These are phyloP conservation scores for Matsumurasca onukii DNA, from an alignment of 1,140 invertebrate species.

Conservation along the genomic window DNA sequence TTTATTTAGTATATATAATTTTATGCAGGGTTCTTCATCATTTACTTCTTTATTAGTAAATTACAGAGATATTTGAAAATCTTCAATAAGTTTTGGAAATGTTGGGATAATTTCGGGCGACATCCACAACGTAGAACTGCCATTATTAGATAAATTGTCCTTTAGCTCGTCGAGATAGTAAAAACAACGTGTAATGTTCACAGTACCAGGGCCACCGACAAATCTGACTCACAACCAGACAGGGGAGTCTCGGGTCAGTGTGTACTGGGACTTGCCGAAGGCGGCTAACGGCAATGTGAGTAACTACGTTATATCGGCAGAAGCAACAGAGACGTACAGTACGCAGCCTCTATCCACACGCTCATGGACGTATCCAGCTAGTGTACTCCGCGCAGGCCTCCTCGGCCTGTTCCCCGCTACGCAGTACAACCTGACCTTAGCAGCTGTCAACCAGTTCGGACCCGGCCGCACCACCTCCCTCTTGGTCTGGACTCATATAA, in stretches of 20 bases:
- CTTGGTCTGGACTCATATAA: conserved; percentile 11
- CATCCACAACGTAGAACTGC: not conserved
- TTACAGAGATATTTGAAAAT: not conserved
- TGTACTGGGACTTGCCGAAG: not conserved
- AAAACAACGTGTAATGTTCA: not conserved
- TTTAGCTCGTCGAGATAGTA: not conserved
- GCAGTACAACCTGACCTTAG: not conserved
- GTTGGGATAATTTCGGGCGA: not conserved
- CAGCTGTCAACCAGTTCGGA: not conserved
- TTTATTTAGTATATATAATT: not conserved
- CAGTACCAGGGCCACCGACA: conserved; percentile 14
- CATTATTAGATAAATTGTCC: too few species aligned
- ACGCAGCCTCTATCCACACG: not conserved
- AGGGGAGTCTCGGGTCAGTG: not conserved
- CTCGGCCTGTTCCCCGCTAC: not conserved
- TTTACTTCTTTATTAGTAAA: not conserved
- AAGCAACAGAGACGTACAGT: not conserved
- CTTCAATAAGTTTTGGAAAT: not conserved
- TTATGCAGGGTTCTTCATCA: not conserved
- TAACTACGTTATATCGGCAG: not conserved
- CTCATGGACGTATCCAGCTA: conserved; percentile 7
- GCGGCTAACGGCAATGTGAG: not conserved
- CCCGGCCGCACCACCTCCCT: not conserved
- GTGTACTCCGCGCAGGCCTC: not conserved
- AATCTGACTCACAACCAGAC: not conserved